Evolutionary conservation across 2,113 vertebrate species (phyloP).

Genomic region (Chelonoidis abingdonii): DNA sequence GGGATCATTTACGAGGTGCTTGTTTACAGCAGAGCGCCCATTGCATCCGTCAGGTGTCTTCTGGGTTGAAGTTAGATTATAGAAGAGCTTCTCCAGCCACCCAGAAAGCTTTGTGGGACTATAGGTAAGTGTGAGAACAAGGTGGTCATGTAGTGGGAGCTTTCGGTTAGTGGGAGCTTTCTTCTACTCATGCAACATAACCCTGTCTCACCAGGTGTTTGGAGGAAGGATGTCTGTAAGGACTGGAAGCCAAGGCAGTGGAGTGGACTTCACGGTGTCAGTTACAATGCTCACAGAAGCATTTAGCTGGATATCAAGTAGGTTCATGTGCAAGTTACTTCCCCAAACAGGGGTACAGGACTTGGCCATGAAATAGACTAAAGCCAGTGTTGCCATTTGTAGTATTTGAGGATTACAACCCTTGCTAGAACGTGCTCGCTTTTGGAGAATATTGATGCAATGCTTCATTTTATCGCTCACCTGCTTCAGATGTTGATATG

Average conservation of each 20-base stretch:
- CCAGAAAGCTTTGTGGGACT: background rate
- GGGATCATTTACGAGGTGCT: too few relatives aligned
- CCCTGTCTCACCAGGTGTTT: background rate
- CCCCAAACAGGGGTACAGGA: background rate
- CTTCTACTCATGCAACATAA: background rate
- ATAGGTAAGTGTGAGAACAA: background rate
- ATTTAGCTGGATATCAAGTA: background rate
- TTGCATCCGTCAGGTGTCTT: background rate
- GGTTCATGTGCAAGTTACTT: background rate
- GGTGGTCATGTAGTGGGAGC: background rate
- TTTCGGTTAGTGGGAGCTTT: background rate
- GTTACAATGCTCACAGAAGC: background rate
- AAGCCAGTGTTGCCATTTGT: background rate
- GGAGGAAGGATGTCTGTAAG: background rate
- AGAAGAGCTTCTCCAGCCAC: background rate
- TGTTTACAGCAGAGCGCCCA: too few relatives aligned
- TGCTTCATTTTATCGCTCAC: background rate
- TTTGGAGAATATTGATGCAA: background rate
- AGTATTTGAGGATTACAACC: background rate
- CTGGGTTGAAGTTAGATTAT: background rate
- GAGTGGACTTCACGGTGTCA: background rate
- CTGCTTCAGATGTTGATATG: background rate
- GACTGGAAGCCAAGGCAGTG: background rate
- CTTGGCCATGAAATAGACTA: background rate
- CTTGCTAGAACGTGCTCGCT: background rate